Evolutionary conservation across 2,797 vertebrate genomes (phyloP), one percentile per base, ranked within the genome.

Genomic region (Spea hammondii): DNA sequence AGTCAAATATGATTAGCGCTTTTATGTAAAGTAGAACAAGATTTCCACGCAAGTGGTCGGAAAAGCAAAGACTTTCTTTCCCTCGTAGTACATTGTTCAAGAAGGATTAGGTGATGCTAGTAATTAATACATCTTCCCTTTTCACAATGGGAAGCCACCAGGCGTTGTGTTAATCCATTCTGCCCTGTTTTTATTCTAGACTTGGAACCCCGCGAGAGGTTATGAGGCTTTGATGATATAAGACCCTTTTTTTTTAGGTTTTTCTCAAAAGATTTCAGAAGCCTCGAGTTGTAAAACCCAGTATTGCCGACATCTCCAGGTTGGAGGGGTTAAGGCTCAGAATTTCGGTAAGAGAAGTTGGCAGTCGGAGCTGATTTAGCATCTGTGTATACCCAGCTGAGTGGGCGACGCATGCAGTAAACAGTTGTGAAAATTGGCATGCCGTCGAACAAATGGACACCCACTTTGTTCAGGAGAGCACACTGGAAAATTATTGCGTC

Each of bases 361-460:
- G 74, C 79, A 82, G 65, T 5, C 48, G 6, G 49, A 5, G 45
- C 55, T 62, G 60, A 50, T 69, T 76, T 62, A 82, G 74, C 79
- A 82, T 82, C 79, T 82, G 79, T 82, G 79, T 82, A 77, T 73
- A 77, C 47, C 1, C 60, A 76, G 51, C 62, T 64, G 65, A 72
- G 79, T 77, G 66, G 79, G 79, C 65, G 55, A 72, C 65, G 54
- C 69, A 54, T 47, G 64, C 79, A 53, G 50, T 68, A 77, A 77
- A 77, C 74, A 73, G 70, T 81, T 81, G 74, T 68, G 65, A 73
- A 77, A 77, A 54, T 70, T 72, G 79, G 79, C 74, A 77, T 51
- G 9, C 32, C 32, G 6, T 11, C 0, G 17, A 76, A 76, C 7
- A 64, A 82, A 76, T 73, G 79, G 79, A 77, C 70, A 77, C 74